Conservation (phyloP, 1,140 invertebrate species). For the Ditylenchus dipsaci region DNA sequence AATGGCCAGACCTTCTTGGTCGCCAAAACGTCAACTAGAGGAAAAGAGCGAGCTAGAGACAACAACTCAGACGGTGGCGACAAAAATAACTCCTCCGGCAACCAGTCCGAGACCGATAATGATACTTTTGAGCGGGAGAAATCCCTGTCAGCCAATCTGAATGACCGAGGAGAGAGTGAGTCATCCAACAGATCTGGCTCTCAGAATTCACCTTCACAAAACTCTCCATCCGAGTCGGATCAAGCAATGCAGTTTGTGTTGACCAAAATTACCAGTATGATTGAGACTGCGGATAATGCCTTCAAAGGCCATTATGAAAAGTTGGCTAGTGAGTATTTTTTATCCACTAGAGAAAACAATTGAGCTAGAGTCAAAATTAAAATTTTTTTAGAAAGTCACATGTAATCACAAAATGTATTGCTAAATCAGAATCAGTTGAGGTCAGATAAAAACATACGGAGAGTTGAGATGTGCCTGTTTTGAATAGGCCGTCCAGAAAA, state of each 20-base stretch:
- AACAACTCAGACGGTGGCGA: not conserved
- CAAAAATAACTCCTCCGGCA: not conserved
- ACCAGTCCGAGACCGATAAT: slow-evolving; percentile 16
- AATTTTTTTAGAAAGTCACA: too few relatives aligned
- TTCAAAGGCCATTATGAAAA: slow-evolving; percentile 26
- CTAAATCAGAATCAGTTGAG: too few relatives aligned
- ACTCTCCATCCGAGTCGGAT: slow-evolving; percentile 10
- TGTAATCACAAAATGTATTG: too few relatives aligned
- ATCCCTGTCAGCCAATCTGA: not conserved
- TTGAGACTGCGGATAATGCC: slow-evolving; percentile 23
- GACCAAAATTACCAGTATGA: slow-evolving; percentile 19
- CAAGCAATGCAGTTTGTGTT: slow-evolving; percentile 29
- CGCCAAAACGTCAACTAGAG: not conserved
- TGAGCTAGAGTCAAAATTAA: too few relatives aligned
- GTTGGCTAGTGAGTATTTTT: slow-evolving; percentile 17
- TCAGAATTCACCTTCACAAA: slow-evolving; percentile 6
- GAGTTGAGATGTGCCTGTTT: too few relatives aligned
- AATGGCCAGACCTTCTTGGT: not conserved
- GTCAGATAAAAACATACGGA: too few relatives aligned
- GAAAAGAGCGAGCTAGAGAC: not conserved
- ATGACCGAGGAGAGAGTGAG: not conserved
- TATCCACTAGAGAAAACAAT: too few relatives aligned
- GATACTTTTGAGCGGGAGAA: not conserved
- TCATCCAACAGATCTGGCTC: not conserved
- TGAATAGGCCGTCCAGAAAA: too few relatives aligned